Base-by-base conservation (phyloP, 2,113 vertebrate species). In the Symphodus melops region DNA sequence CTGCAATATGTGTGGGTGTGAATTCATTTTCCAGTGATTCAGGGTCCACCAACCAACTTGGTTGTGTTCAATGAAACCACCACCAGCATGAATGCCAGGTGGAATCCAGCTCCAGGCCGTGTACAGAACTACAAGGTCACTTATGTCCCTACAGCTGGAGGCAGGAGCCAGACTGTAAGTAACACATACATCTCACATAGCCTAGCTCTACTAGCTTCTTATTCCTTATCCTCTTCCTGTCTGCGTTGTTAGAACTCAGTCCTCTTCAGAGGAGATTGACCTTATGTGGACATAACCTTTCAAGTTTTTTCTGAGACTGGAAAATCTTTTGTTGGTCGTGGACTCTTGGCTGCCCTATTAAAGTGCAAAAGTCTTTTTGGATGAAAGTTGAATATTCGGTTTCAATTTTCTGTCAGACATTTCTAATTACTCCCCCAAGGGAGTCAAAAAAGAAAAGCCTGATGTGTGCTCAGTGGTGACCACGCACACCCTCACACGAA, bases 51-150 rank as follows among this genome's bases (percentile, higher is more conserved):
- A 54, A 94, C 96, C 62, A 95, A 99, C 84, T 95, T 99, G 75
- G 96, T 97, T 79, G 97, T 99, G 58, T 99, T 95, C 87, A 98
- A 99, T 19, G 96, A 96, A 60, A 98, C 97, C 55, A 96, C 94
- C 54, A 97, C 95, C 83, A 96, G 93, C 64, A 84, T 99, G 86
- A 98, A 96, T 0, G 94, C 97, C 54, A 96, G 96, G 82, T 99
- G 98, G 98, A 96, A 97, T 77, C 95, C 96, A 51, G 96, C 97
- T 54, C 93, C 93, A 12, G 98, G 97, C 8, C 94, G 94, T 3
- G 97, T 98, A 68, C 96, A 96, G 91, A 96, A 95, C 90, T 99
- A 99, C 90, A 96, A 77, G 81, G 88, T 99, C 78, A 94, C 92
- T 21, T 98, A 99, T 8, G 93, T 95, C 54, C 97, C 97, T 46